Evolutionary conservation across 2,888 invertebrate genomes (phyloP).

Genomic region (Lymantria dispar): DNA sequence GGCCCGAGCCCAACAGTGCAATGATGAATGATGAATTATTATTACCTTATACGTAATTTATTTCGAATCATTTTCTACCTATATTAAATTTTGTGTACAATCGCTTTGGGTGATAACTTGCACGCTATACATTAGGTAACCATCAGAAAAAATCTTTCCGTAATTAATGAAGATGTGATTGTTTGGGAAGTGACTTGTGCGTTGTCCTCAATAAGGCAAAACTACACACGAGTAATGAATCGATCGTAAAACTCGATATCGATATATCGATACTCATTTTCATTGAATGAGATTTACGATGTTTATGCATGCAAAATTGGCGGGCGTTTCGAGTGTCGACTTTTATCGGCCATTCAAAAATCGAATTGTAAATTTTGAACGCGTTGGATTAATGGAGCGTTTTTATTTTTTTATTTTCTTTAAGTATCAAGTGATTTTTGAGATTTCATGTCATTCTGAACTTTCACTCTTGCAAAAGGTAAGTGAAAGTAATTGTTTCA

Average conservation of each 20-base stretch:
- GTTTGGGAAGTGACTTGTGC: constrained; percentile 43
- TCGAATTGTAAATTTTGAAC: constrained; percentile 45
- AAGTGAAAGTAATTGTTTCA: constrained; percentile 17
- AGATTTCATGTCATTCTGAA: constrained; percentile 25
- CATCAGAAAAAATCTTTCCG: constrained; percentile 60
- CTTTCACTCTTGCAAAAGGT: constrained; percentile 18
- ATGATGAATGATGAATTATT: too few relatives aligned
- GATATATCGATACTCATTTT: constrained; percentile 70
- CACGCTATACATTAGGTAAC: constrained; percentile 36
- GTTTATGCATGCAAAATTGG: constrained; percentile 72
- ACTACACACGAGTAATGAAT: constrained; percentile 58
- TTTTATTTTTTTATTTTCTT: constrained; percentile 44
- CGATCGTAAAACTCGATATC: constrained; percentile 65
- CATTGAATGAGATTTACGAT: constrained; percentile 75
- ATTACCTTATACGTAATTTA: too few relatives aligned
- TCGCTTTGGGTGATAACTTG: constrained; percentile 38
- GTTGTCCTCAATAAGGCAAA: constrained; percentile 62
- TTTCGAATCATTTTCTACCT: too few relatives aligned
- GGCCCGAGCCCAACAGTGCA: too few relatives aligned
- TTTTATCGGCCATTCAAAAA: constrained; percentile 75
- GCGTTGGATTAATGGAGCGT: constrained; percentile 54
- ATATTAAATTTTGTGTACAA: neutral
- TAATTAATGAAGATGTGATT: constrained; percentile 78
- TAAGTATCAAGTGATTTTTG: constrained; percentile 44
- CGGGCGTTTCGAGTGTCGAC: constrained; percentile 66